Conservation (phyloP, 2,113 vertebrate genomes). For the Cottus gobio region DNA sequence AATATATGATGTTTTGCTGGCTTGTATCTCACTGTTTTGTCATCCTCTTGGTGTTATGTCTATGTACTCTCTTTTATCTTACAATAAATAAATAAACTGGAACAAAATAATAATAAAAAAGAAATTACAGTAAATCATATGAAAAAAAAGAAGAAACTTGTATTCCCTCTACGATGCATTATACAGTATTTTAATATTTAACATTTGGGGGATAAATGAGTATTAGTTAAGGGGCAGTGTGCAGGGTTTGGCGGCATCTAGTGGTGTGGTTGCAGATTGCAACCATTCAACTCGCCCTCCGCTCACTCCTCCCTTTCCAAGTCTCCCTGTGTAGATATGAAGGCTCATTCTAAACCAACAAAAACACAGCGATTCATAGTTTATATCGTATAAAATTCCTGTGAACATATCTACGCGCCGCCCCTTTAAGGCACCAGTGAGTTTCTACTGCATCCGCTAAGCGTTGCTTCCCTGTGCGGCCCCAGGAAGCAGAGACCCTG, state of each 20-base stretch:
- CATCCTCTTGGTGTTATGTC: no score
- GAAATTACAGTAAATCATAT: no score
- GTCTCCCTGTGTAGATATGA: not conserved
- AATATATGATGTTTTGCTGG: no score
- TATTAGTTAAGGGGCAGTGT: not conserved
- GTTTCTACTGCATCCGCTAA: not conserved
- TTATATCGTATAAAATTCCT: not conserved
- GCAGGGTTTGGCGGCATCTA: not conserved
- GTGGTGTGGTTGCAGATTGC: no score
- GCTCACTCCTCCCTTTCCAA: not conserved
- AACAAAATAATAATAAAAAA: no score
- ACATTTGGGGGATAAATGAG: not conserved
- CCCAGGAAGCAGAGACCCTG: conserved; percentile 87
- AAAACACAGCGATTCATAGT: not conserved
- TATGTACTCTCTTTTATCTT: no score
- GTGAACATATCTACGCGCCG: no score
- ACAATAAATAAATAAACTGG: no score
- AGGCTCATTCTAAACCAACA: not conserved
- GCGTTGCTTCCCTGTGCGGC: not conserved
- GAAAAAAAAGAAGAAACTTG: no score
- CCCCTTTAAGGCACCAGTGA: not conserved
- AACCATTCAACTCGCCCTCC: not conserved
- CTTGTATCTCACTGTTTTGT: no score
- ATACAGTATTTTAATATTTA: not conserved
- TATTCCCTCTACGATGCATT: not conserved